Conservation (phyloP, 1,140 invertebrate genomes). For the Drosophila subpulchrella region DNA sequence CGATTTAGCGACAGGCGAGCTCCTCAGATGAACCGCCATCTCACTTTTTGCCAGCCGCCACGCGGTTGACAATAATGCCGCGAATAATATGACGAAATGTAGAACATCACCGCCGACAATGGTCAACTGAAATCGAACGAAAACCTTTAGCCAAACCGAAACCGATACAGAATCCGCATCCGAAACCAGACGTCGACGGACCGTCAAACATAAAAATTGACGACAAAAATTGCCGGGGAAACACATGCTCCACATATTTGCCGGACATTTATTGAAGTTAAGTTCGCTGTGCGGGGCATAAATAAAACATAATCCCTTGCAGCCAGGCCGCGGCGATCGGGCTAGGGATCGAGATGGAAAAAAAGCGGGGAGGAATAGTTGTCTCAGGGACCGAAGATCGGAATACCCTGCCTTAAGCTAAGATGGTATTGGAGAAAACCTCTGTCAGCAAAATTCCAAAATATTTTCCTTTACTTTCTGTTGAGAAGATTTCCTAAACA, state of each 20-base stretch:
- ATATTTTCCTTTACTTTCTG: too few relatives aligned
- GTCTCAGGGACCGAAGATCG: neutral
- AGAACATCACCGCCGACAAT: constrained; percentile 79
- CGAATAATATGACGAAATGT: constrained; percentile 84
- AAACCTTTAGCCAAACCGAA: neutral
- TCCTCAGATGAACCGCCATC: constrained; percentile 59
- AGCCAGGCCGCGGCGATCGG: constrained; percentile 50
- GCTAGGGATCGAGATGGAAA: constrained; percentile 9
- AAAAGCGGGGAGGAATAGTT: constrained; percentile 12
- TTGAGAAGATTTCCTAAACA: too few relatives aligned
- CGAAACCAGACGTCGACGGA: constrained; percentile 17
- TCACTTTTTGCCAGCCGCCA: constrained; percentile 59
- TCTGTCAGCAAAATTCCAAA: too few relatives aligned
- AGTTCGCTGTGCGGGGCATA: constrained; percentile 80
- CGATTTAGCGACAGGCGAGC: constrained; percentile 67
- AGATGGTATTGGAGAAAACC: neutral
- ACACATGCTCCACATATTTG: constrained; percentile 85
- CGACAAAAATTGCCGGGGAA: constrained; percentile 83
- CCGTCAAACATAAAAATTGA: constrained; percentile 82
- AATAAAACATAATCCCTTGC: constrained; percentile 84
- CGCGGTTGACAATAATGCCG: constrained; percentile 81
- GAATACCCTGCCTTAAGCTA: neutral
- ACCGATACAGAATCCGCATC: neutral
- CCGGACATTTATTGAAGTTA: constrained; percentile 85
- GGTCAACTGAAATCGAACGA: constrained; percentile 31